Evolutionary conservation across 2,797 vertebrate species (phyloP).

Genomic region (Xiphophorus birchmanni): DNA sequence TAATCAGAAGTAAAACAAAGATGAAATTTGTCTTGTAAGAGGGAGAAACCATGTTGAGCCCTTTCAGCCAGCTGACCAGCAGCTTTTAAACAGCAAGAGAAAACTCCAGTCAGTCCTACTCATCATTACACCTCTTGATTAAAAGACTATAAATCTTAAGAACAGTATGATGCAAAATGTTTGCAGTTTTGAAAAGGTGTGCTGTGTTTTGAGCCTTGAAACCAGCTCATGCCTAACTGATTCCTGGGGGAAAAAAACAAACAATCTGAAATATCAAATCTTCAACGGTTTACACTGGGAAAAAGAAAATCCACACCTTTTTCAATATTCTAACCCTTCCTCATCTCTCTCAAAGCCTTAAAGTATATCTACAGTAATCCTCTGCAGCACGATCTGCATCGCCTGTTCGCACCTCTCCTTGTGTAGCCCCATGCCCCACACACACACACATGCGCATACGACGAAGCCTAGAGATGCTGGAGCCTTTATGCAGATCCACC

Average conservation of each 20-base stretch:
- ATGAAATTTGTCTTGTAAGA: neutral
- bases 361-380: conserved; percentile 71
- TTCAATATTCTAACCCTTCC: conserved; percentile 25
- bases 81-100: neutral
- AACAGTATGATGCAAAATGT: neutral
- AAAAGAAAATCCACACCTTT: conserved; percentile 34
- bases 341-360: conserved; percentile 51
- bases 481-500: conserved; percentile 88
- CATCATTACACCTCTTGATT: neutral
- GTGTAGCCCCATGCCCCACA: conserved; percentile 28
- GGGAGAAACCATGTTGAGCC: neutral
- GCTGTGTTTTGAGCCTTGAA: neutral
- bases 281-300: conserved; percentile 11
- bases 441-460: conserved; percentile 48
- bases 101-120: neutral
- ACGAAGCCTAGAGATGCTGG: conserved; percentile 87
- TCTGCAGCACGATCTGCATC: conserved; percentile 53
- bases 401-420: conserved; percentile 32
- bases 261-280: neutral
- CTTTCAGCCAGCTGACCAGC: neutral
- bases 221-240: conserved; percentile 8
- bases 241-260: conserved; percentile 31
- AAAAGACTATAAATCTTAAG: neutral
- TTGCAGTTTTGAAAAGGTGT: neutral
- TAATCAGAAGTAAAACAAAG: neutral